Conservation (phyloP, 2,113 vertebrate genomes). For the Caracal caracal region DNA sequence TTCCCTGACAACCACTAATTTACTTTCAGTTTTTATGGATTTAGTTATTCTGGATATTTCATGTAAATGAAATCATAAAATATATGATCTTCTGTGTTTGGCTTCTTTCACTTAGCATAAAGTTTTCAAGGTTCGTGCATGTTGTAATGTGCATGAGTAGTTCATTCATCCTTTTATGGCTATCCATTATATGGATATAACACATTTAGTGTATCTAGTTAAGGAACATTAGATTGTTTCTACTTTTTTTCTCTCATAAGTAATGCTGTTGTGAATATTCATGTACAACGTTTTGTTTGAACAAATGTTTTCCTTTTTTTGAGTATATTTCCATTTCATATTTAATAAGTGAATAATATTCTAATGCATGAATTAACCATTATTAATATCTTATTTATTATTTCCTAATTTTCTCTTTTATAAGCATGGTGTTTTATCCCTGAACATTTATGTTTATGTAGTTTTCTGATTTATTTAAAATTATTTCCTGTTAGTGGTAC, state of each 20-base stretch:
- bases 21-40: not conserved
- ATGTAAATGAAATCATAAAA: not conserved
- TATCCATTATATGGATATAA: not conserved
- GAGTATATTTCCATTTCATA: not conserved
- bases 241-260: not conserved
- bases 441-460: not conserved
- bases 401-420: not conserved
- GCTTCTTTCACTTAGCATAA: not conserved
- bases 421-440: not conserved
- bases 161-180: not conserved
- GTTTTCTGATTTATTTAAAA: slow-evolving; percentile 18
- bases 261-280: not conserved
- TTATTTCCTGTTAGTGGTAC: not conserved
- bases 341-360: not conserved
- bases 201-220: not conserved
- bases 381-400: not conserved
- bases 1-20: not conserved
- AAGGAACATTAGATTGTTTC: not conserved
- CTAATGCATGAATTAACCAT: not conserved
- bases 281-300: not conserved
- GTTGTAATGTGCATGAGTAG: not conserved
- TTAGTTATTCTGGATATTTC: not conserved
- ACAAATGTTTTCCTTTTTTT: not conserved
- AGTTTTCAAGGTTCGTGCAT: not conserved
- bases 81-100: not conserved